These are phyloP conservation scores for Oegoconia quadripuncta DNA, from an alignment of 2,888 invertebrate species.

Conservation along the genomic window DNA sequence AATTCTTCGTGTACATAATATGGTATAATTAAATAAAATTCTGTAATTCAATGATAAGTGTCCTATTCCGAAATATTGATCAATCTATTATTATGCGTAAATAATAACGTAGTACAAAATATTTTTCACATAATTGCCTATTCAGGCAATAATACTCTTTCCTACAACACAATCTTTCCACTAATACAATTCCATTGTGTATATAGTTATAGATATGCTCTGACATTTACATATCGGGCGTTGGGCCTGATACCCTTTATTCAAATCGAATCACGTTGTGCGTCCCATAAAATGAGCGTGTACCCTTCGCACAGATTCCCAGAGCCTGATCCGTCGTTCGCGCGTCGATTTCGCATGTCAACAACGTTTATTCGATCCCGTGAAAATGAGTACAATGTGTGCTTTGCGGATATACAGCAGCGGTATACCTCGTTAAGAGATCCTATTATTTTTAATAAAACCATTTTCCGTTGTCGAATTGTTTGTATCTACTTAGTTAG, in stretches of 20 bases:
- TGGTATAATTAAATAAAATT: no score
- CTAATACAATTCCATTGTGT: no score
- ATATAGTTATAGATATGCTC: no score
- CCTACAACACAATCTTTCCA: no score
- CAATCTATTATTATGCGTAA: no score
- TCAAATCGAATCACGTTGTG: slow-evolving; percentile 33
- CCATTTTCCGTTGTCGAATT: slow-evolving; percentile 5
- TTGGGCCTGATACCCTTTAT: slow-evolving; percentile 30
- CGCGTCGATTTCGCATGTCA: slow-evolving; percentile 33
- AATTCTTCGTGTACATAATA: no score
- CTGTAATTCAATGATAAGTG: no score
- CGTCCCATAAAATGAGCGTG: slow-evolving; percentile 26
- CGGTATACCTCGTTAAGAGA: slow-evolving; percentile 41
- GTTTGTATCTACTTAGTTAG: background rate
- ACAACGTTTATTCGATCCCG: slow-evolving; percentile 34
- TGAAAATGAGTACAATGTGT: slow-evolving; percentile 26
- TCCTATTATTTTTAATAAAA: slow-evolving; percentile 47
- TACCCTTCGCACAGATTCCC: slow-evolving; percentile 20
- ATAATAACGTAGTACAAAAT: no score
- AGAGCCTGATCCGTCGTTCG: slow-evolving; percentile 23
- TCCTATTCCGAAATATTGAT: no score
- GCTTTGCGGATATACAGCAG: slow-evolving; percentile 33
- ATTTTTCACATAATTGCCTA: no score
- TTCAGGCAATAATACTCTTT: no score
- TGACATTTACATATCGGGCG: slow-evolving; percentile 25